A percentile compares a stretch with the other conserved stretches of the same genome.
These are phyloP conservation scores for Petrolisthes manimaculis DNA, from an alignment of 2,888 invertebrate species.

Conservation along the genomic window DNA sequence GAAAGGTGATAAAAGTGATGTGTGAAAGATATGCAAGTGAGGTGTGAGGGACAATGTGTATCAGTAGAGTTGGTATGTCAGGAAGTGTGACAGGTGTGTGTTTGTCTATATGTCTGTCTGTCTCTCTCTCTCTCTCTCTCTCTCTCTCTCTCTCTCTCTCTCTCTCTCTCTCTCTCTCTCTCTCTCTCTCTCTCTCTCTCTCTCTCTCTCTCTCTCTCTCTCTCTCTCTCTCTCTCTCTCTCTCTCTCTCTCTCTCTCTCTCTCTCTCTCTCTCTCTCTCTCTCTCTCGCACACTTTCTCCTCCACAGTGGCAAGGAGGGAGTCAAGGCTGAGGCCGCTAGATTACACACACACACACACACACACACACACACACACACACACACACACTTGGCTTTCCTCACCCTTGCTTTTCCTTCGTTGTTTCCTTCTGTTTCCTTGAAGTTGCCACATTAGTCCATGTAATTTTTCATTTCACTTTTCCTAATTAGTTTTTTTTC, in stretches of 20 bases:
- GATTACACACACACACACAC: background rate
- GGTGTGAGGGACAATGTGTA: too few relatives aligned
- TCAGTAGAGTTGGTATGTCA: too few relatives aligned
- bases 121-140: slow-evolving; percentile 7
- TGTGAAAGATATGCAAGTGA: too few relatives aligned
- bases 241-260: background rate
- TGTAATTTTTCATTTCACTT: too few relatives aligned
- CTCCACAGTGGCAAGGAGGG: background rate
- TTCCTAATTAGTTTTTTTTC: too few relatives aligned
- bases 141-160: background rate
- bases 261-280: background rate
- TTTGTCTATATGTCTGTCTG: too few relatives aligned
- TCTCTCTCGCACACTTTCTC: background rate
- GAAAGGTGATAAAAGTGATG: too few relatives aligned
- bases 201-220: background rate
- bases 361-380: background rate
- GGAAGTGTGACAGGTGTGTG: too few relatives aligned
- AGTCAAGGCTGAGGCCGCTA: background rate
- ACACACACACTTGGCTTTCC: slow-evolving; percentile 14
- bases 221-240: background rate
- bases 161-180: slow-evolving; percentile 6
- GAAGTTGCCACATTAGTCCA: too few relatives aligned
- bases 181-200: slow-evolving; percentile 10
- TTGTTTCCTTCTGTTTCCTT: too few relatives aligned
- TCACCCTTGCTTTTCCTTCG: too few relatives aligned